Evolutionary conservation across 2,797 vertebrate genomes (phyloP).

Genomic region (Cygnus olor): DNA sequence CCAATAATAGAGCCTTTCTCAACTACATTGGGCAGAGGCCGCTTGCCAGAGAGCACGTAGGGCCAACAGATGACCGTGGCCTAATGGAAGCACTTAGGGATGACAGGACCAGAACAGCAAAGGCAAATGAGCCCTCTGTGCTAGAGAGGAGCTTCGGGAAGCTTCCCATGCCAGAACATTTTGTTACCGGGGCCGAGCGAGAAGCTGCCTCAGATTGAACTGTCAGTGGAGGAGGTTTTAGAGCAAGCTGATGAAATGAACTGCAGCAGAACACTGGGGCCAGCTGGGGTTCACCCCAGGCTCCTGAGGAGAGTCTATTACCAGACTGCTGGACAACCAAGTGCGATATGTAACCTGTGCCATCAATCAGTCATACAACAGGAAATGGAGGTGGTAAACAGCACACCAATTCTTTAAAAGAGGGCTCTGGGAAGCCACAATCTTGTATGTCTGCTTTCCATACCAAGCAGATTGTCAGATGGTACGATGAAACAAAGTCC

Average conservation of each 20-base stretch:
- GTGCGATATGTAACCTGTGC: not conserved
- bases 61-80: not conserved
- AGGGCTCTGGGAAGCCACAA: not conserved
- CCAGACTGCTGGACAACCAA: not conserved
- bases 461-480: not conserved
- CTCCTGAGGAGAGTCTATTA: not conserved
- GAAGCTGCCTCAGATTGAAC: not conserved
- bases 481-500: not conserved
- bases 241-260: slow-evolving; percentile 21
- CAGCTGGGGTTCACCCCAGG: not conserved
- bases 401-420: not conserved
- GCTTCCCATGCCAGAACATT: not conserved
- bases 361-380: not conserved
- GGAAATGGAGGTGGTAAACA: slow-evolving; percentile 12
- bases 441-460: not conserved
- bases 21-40: not conserved
- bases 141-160: not conserved
- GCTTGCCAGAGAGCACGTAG: not conserved
- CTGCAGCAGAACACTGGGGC: not conserved
- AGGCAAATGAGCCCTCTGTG: not conserved
- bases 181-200: not conserved
- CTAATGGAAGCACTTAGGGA: not conserved
- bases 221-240: slow-evolving; percentile 26
- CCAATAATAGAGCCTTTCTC: not conserved
- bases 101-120: accelerated